Evolutionary conservation across 2,888 invertebrate species (phyloP).

Genomic region (Augiades crinisus): DNA sequence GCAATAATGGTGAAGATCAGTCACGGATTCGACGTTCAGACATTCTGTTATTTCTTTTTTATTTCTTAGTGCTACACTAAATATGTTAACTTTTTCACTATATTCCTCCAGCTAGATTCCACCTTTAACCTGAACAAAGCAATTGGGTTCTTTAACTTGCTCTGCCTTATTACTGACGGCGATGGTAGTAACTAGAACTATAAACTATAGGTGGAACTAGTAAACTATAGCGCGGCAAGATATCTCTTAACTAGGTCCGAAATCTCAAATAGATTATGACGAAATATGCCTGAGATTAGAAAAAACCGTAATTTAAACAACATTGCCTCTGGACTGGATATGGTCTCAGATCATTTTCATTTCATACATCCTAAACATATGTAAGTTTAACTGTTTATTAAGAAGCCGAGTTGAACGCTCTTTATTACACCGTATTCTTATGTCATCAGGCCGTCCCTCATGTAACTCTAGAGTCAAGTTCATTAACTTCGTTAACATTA

Average conservation of each 20-base stretch:
- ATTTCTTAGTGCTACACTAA: too few relatives aligned
- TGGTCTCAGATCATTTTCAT: not conserved
- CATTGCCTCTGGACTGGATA: not conserved
- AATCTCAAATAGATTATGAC: not conserved
- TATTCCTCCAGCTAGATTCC: too few relatives aligned
- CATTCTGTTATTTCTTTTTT: too few relatives aligned
- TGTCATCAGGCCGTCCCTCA: not conserved
- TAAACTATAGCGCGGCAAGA: not conserved
- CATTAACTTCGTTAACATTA: conserved; percentile 13
- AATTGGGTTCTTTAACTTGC: too few relatives aligned
- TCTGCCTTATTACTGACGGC: too few relatives aligned
- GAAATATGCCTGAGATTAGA: not conserved
- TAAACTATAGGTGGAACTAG: too few relatives aligned
- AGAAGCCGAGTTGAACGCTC: not conserved
- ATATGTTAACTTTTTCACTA: too few relatives aligned
- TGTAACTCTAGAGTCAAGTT: conserved; percentile 3
- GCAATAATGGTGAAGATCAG: too few relatives aligned
- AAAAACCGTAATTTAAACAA: not conserved
- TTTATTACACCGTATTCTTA: not conserved
- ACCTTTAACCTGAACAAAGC: too few relatives aligned
- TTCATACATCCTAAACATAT: not conserved
- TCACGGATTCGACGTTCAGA: too few relatives aligned
- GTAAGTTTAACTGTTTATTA: not conserved
- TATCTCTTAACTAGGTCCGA: not conserved
- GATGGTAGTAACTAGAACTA: too few relatives aligned